These are phyloP conservation scores for Enteromius paludinosus DNA, from an alignment of 2,797 vertebrate genomes.

Conservation along the genomic window DNA sequence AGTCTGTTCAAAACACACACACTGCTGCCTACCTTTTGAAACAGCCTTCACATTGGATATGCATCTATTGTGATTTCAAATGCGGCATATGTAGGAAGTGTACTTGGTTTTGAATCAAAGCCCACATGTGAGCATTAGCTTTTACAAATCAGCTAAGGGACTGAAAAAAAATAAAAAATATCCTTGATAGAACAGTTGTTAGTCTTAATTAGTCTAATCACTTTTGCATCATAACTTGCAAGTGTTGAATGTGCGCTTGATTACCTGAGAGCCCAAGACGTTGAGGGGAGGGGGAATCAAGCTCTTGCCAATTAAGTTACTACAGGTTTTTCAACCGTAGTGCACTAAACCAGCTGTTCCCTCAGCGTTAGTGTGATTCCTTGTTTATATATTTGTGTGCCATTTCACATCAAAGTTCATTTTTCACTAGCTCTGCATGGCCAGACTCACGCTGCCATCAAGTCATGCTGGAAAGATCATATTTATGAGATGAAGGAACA, in stretches of 20 bases:
- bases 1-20: neutral
- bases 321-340: conserved; percentile 8
- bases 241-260: conserved; percentile 23
- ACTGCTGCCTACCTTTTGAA: neutral
- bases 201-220: conserved; percentile 32
- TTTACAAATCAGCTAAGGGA: neutral
- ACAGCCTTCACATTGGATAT: neutral
- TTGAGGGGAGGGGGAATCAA: conserved; percentile 19
- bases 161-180: neutral
- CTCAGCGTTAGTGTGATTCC: neutral
- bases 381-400: conserved; percentile 18
- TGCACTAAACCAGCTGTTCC: neutral
- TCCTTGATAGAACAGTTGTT: conserved; percentile 15
- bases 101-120: neutral
- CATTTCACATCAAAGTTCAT: neutral
- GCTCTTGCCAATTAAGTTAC: conserved; percentile 14
- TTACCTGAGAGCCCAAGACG: conserved; percentile 13
- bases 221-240: conserved; percentile 9
- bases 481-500: neutral
- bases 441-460: neutral
- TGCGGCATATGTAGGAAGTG: neutral
- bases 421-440: neutral
- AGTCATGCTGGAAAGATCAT: neutral
- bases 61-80: neutral
- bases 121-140: neutral